These are phyloP conservation scores for Polypterus senegalus DNA, from an alignment of 2,113 vertebrate genomes.

Conservation along the genomic window DNA sequence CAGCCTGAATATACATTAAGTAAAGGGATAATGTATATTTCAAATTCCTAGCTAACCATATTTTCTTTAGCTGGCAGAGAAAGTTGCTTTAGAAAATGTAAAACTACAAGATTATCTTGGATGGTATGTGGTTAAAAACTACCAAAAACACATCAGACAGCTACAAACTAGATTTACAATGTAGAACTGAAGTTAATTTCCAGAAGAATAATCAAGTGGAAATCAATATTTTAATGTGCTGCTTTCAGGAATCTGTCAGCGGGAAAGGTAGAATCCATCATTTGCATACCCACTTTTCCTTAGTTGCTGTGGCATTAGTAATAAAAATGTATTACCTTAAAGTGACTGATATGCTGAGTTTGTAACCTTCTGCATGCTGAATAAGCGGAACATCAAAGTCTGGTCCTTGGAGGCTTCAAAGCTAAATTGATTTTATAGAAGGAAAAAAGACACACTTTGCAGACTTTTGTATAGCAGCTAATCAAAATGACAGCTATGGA, in stretches of 20 bases:
- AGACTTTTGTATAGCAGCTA: not conserved
- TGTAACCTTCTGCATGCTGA: conserved; percentile 31
- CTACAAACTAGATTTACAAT: conserved; percentile 16
- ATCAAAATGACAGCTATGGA: not conserved
- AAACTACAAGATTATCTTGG: no score
- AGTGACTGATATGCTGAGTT: conserved; percentile 38
- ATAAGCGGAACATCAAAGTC: conserved; percentile 24
- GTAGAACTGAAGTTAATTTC: conserved; percentile 20
- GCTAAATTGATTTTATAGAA: conserved; percentile 12
- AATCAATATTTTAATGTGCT: conserved; percentile 36
- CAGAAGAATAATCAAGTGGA: conserved; percentile 18
- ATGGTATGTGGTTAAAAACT: no score
- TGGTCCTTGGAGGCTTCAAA: conserved; percentile 18
- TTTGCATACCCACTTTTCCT: conserved; percentile 42
- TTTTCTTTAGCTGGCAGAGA: no score
- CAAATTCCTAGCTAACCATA: no score
- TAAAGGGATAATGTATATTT: no score
- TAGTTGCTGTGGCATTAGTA: conserved; percentile 40
- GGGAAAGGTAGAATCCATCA: conserved; percentile 41
- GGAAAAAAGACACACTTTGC: not conserved
- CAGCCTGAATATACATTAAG: no score
- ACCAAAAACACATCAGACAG: no score
- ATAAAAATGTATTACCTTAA: conserved; percentile 45
- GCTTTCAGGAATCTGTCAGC: conserved; percentile 41
- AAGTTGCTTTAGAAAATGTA: no score